Evolutionary conservation across 2,888 invertebrate genomes (phyloP).

Genomic region (Copidosoma aretas): DNA sequence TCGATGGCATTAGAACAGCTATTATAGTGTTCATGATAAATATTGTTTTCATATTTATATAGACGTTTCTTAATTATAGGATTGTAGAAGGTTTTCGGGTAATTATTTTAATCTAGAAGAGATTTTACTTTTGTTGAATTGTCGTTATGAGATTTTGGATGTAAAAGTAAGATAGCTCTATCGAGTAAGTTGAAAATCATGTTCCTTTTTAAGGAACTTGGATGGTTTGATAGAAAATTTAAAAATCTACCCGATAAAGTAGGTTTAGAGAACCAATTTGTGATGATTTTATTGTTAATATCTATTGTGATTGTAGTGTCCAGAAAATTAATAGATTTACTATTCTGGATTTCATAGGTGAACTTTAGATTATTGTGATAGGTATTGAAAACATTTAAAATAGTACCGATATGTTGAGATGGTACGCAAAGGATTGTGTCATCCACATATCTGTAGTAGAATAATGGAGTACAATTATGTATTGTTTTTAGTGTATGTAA

Average conservation of each 20-base stretch:
- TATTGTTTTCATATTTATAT: not conserved
- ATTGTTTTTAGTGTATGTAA: too few species aligned
- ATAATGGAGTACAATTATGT: not conserved
- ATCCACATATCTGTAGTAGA: not conserved
- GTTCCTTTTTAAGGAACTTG: not conserved
- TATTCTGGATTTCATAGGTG: not conserved
- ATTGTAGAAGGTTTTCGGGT: not conserved
- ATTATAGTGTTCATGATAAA: not conserved
- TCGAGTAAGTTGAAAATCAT: not conserved
- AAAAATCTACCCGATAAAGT: conserved; percentile 1
- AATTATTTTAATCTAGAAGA: not conserved
- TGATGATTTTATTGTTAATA: too few species aligned
- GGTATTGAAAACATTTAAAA: not conserved
- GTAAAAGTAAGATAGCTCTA: not conserved
- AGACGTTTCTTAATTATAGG: not conserved
- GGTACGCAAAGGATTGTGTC: not conserved
- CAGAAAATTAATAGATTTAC: not conserved
- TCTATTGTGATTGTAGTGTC: not conserved
- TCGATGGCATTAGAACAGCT: not conserved
- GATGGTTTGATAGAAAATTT: not conserved
- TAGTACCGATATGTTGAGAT: not conserved
- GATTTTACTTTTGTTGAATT: not conserved
- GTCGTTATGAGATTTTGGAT: not conserved
- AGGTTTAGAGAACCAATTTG: not conserved
- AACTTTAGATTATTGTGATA: not conserved